Conservation (phyloP, 2,888 invertebrate species). For the Aleiodes leptofemur region DNA sequence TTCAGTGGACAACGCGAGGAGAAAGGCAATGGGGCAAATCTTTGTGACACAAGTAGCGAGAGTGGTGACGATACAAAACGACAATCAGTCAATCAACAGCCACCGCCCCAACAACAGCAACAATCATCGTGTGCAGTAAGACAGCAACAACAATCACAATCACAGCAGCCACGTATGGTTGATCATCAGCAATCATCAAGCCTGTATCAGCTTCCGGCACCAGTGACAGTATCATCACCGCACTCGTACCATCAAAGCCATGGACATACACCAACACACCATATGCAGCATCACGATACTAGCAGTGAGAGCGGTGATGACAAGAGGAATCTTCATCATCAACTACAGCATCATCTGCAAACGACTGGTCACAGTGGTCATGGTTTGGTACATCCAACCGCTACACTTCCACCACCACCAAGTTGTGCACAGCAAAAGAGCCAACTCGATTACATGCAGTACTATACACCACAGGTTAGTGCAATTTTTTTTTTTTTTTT, state of each 20-base stretch:
- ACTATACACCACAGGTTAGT: conserved; percentile 72
- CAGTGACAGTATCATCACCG: conserved; percentile 71
- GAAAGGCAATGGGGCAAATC: conserved; percentile 67
- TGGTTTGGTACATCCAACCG: conserved; percentile 71
- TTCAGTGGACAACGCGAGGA: conserved; percentile 72
- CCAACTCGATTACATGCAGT: conserved; percentile 73
- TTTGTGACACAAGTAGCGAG: conserved; percentile 72
- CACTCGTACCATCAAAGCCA: conserved; percentile 70
- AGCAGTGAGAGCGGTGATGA: conserved; percentile 70
- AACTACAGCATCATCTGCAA: conserved; percentile 72
- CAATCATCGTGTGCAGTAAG: conserved; percentile 60
- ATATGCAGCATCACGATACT: conserved; percentile 67
- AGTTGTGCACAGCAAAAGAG: conserved; percentile 73
- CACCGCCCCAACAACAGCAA: conserved; percentile 56
- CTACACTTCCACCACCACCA: conserved; percentile 69
- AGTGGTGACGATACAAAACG: conserved; percentile 72
- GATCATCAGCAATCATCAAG: conserved; percentile 67
- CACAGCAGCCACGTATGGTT: conserved; percentile 63
- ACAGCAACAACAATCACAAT: conserved; percentile 54
- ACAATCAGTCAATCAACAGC: conserved; percentile 60
- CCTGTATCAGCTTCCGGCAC: conserved; percentile 72
- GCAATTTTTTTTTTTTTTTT: conserved; percentile 5
- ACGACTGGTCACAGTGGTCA: conserved; percentile 63
- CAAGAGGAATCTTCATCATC: conserved; percentile 72
- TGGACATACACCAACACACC: conserved; percentile 69